Evolutionary conservation across 1,140 invertebrate genomes (phyloP).

Genomic region (Drosophila seguyi): DNA sequence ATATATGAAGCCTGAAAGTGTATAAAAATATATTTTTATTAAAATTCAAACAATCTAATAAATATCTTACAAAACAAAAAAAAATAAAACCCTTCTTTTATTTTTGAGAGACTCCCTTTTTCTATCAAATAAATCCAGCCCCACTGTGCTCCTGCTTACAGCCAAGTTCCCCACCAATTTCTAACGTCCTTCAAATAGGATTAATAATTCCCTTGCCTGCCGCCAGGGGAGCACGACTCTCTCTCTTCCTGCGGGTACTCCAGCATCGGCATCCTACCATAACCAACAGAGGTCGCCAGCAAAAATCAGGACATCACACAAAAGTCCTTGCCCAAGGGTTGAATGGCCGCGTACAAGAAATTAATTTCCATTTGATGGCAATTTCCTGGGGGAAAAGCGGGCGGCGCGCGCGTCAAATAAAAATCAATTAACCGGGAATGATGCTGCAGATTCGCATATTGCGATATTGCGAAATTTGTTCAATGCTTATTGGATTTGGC

Average conservation of each 20-base stretch:
- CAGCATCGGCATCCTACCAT: neutral
- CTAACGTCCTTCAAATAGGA: slow-evolving; percentile 67
- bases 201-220: slow-evolving; percentile 1
- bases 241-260: neutral
- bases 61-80: neutral
- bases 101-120: neutral
- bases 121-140: neutral
- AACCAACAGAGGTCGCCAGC: slow-evolving; percentile 48
- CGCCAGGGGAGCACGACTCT: slow-evolving; percentile 29
- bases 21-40: neutral
- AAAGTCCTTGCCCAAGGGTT: slow-evolving; percentile 11
- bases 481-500: slow-evolving; percentile 77
- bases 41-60: neutral
- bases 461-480: slow-evolving; percentile 38
- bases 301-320: neutral
- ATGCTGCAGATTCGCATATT: slow-evolving; percentile 73
- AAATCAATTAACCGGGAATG: slow-evolving; percentile 79
- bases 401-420: slow-evolving; percentile 49
- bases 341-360: slow-evolving; percentile 13
- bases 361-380: slow-evolving; percentile 41
- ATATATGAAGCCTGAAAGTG: no score
- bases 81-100: neutral
- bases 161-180: slow-evolving; percentile 60
- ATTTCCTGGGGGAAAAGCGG: slow-evolving; percentile 25
- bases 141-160: slow-evolving; percentile 27